A percentile compares a stretch with the other conserved stretches of the same genome.
Evolutionary conservation across 1,140 invertebrate genomes (phyloP).

Genomic region (Euwallacea fornicatus): DNA sequence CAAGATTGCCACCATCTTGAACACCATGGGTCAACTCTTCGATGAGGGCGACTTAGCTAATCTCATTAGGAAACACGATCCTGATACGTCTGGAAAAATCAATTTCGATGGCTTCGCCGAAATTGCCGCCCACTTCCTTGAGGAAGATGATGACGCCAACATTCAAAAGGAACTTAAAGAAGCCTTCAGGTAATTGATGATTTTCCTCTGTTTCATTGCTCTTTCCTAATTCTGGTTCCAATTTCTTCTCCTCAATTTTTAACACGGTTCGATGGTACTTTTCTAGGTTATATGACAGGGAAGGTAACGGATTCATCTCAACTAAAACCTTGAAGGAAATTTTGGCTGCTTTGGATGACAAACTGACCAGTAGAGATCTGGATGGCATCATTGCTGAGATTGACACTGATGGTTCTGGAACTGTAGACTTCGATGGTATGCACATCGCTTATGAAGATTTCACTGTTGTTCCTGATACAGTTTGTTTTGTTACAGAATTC

Average conservation of each 20-base stretch:
- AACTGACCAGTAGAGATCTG: conserved; percentile 86
- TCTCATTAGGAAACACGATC: conserved; percentile 82
- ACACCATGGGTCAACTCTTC: conserved; percentile 90
- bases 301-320: conserved; percentile 93
- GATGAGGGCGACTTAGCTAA: conserved; percentile 83
- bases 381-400: conserved; percentile 97
- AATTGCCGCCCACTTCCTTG: conserved; percentile 86
- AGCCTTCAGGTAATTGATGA: conserved; percentile 71
- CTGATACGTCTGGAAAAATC: conserved; percentile 82
- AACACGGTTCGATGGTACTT: background rate
- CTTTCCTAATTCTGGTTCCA: background rate
- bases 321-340: conserved; percentile 90
- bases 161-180: conserved; percentile 94
- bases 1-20: conserved; percentile 89
- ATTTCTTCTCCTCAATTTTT: background rate
- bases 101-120: conserved; percentile 92
- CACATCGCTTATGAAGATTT: background rate
- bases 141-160: conserved; percentile 82
- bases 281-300: conserved; percentile 43
- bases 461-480: background rate
- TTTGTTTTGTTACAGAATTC: conserved; percentile 62
- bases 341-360: conserved; percentile 87
- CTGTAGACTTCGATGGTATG: conserved; percentile 76
- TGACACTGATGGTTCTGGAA: conserved; percentile 90
- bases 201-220: background rate